Percentiles rank a stretch among this genome's conserved stretches.
Conservation (phyloP, 2,888 invertebrate species). For the Autographa gamma region DNA sequence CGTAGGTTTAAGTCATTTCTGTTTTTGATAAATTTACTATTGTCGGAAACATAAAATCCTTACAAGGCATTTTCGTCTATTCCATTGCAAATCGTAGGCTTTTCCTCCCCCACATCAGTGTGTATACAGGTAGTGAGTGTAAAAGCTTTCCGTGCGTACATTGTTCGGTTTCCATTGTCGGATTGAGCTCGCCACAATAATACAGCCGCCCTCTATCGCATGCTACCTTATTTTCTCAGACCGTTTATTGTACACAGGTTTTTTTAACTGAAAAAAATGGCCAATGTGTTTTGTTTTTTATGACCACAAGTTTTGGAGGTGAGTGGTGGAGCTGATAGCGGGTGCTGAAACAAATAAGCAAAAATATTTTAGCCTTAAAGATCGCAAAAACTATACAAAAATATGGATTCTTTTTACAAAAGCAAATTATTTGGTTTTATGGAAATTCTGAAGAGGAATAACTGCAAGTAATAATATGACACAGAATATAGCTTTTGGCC, state of each 20-base stretch:
- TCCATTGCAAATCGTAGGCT: not conserved
- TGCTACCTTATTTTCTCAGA: slow-evolving; percentile 18
- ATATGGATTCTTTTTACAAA: too few relatives aligned
- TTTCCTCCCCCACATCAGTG: slow-evolving; percentile 12
- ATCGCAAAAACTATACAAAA: too few relatives aligned
- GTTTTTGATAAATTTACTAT: too few relatives aligned
- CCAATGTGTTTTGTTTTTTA: not conserved
- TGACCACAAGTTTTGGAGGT: not conserved
- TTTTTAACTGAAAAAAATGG: not conserved
- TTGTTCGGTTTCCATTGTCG: slow-evolving; percentile 61
- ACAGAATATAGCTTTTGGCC: too few relatives aligned
- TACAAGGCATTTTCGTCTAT: too few relatives aligned
- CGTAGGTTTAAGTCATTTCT: too few relatives aligned
- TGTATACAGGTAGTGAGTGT: slow-evolving; percentile 45
- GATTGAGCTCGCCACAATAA: slow-evolving; percentile 24
- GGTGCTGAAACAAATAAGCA: too few relatives aligned
- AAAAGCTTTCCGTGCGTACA: slow-evolving; percentile 66
- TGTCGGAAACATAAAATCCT: too few relatives aligned
- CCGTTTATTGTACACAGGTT: slow-evolving; percentile 15
- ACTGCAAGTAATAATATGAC: too few relatives aligned
- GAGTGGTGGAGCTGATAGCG: not conserved
- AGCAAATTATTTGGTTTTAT: too few relatives aligned
- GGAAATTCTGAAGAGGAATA: too few relatives aligned
- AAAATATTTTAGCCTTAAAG: too few relatives aligned
- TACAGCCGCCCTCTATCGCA: slow-evolving; percentile 22